phyloP scores from a whole-genome alignment of 2,797 vertebrate genomes.

The Tarsius wallacei region DNA sequence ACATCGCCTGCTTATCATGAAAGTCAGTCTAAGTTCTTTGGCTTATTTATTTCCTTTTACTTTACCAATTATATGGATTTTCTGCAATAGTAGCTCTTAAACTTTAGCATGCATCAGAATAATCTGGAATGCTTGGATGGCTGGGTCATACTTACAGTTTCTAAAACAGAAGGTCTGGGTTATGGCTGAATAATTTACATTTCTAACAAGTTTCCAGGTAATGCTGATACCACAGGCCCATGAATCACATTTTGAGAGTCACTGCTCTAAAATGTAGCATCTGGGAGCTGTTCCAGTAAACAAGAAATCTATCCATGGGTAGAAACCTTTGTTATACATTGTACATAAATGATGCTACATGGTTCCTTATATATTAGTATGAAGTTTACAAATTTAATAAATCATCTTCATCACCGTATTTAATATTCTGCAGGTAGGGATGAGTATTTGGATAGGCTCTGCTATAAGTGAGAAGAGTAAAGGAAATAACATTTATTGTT shows the following conservation, averaged over 20 bases:
- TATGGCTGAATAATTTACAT: constrained; percentile 21
- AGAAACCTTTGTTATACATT: background rate
- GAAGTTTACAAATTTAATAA: constrained; percentile 53
- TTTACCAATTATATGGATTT: background rate
- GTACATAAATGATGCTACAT: background rate
- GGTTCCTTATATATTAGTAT: constrained; percentile 4
- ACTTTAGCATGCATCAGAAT: background rate
- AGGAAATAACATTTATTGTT: constrained; percentile 35
- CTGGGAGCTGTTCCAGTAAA: background rate
- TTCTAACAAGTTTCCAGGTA: constrained; percentile 8
- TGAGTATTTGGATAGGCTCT: background rate
- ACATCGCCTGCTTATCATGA: background rate
- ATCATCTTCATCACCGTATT: constrained; percentile 1
- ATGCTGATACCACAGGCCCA: background rate
- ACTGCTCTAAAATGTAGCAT: background rate
- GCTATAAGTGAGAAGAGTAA: background rate
- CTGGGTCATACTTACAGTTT: background rate
- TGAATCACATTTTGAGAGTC: background rate
- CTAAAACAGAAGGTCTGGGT: background rate
- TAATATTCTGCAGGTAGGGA: constrained; percentile 4
- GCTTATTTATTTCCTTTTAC: constrained; percentile 24
- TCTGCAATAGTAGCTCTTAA: background rate
- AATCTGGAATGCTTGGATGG: background rate
- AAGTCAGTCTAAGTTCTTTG: background rate
- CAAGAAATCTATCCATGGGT: background rate